These are phyloP conservation scores for Pogoniulus pusillus DNA, from an alignment of 2,797 vertebrate genomes.

Conservation along the genomic window DNA sequence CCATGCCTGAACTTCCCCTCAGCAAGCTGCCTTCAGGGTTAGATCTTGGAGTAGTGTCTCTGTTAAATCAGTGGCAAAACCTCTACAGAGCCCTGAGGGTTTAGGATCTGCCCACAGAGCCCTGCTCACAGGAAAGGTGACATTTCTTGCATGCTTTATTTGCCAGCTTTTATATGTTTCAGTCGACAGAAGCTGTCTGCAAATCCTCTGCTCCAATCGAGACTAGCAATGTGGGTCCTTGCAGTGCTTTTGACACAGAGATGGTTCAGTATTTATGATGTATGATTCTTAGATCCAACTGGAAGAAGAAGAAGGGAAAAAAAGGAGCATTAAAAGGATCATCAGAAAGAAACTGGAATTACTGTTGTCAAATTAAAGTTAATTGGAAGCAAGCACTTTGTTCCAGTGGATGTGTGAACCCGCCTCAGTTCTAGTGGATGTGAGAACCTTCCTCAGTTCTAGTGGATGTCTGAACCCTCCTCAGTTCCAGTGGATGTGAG, in stretches of 20 bases:
- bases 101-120: not conserved
- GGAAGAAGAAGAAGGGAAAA: accelerated
- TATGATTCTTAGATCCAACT: too few species aligned
- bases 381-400: not conserved
- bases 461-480: too few species aligned
- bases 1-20: not conserved
- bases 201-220: not conserved
- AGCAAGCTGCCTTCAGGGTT: not conserved
- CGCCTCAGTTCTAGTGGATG: too few species aligned
- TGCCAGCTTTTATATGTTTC: not conserved
- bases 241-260: not conserved
- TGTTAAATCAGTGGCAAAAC: not conserved
- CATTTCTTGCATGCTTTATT: not conserved
- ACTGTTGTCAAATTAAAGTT: not conserved
- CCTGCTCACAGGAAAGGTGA: not conserved
- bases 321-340: not conserved
- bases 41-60: not conserved
- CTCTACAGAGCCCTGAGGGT: not conserved
- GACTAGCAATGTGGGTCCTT: not conserved
- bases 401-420: too few species aligned
- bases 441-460: too few species aligned
- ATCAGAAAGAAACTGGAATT: not conserved
- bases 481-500: too few species aligned
- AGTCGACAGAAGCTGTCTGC: not conserved
- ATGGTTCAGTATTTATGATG: not conserved